Base-by-base conservation (phyloP, 1,140 invertebrate species). In the Zaprionus capensis region DNA sequence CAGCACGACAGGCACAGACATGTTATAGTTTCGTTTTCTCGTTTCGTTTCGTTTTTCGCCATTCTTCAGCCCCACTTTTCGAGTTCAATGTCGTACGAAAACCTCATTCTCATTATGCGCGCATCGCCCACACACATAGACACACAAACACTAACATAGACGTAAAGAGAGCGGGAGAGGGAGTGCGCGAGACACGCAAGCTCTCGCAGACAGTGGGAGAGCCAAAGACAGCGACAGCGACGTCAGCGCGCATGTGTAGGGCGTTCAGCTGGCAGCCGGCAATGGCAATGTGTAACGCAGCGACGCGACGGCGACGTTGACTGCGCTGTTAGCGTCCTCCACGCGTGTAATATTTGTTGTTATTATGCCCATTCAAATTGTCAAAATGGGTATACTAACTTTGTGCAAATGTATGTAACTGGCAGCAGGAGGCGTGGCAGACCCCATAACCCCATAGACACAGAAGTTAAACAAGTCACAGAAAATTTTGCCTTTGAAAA, bases 51-150 rank as follows among this genome's bases (percentile, higher is more conserved):
- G 26, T 64, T 36, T 53, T 46, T 59, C 53, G 75, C 58, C 68
- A 62, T 71, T 75, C 55, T 75, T 73, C 64, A 74, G 80, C 57
- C 38, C 63, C 84, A 91, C 83, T 80, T 91, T 90, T 91, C 87
- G 87, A 91, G 87, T 91, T 91, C 87, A 91, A 91, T 91, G 87
- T 91, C 87, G 87, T 76, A 79, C 87, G 78, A 87, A 81, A 91
- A 84, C 87, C 83, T 77, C 87, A 88, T 88, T 86, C 83, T 74
- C 87, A 88, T 88, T 87, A 86, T 87, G 83, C 77, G 80, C 55
- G 65, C 79, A 49, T 61, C 74, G 71, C 75, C 76, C 75, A 80
- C 83, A 76, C 58, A 56, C 38, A 46, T 2, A 22, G 20, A 20
- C 20, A 69, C 24, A 62, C 46, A 71, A 55, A 71, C 51, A 67